phyloP scores from a whole-genome alignment of 2,888 invertebrate genomes.

The Xylota segnis region DNA sequence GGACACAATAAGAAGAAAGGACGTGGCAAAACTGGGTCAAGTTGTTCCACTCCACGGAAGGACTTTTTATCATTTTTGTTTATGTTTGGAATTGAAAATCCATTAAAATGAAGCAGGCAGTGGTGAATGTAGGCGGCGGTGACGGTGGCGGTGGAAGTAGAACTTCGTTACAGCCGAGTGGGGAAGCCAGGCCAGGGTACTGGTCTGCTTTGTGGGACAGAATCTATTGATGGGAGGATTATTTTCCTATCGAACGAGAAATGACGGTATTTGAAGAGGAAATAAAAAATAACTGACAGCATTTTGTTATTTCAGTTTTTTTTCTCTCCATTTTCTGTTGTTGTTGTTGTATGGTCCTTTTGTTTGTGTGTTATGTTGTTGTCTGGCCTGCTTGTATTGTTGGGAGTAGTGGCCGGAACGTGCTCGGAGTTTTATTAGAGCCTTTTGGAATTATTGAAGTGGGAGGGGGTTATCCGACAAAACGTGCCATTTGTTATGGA shows the following conservation, averaged over 20 bases:
- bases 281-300: slow-evolving; percentile 65
- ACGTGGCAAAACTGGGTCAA: slow-evolving; percentile 71
- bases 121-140: slow-evolving; percentile 43
- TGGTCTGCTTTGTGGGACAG: slow-evolving; percentile 37
- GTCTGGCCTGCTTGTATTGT: slow-evolving; percentile 52
- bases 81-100: slow-evolving; percentile 77
- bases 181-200: slow-evolving; percentile 1
- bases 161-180: neutral
- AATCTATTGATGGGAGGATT: slow-evolving; percentile 61
- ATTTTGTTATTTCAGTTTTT: slow-evolving; percentile 49
- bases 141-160: neutral
- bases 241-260: slow-evolving; percentile 70
- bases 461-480: slow-evolving; percentile 30
- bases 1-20: neutral
- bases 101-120: slow-evolving; percentile 73
- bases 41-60: slow-evolving; percentile 75
- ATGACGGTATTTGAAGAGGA: slow-evolving; percentile 72
- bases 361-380: slow-evolving; percentile 11
- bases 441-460: slow-evolving; percentile 17
- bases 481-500: slow-evolving; percentile 63
- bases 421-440: slow-evolving; percentile 69
- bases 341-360: neutral
- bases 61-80: slow-evolving; percentile 75
- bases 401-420: slow-evolving; percentile 52
- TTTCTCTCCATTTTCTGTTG: slow-evolving; percentile 7